Conservation (phyloP, 2,888 invertebrate genomes). For the Trichopria drosophilae region DNA sequence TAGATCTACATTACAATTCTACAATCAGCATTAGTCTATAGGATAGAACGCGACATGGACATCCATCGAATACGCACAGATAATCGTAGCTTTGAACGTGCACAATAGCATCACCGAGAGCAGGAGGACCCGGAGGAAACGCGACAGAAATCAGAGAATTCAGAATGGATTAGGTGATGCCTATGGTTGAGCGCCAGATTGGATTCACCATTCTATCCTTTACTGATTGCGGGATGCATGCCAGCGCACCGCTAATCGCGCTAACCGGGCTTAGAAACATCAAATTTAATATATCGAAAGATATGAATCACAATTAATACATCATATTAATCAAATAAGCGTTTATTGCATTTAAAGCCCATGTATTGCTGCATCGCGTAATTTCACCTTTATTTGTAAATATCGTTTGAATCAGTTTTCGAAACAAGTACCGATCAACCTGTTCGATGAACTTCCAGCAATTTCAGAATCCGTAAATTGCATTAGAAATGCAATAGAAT, state of each 20-base stretch:
- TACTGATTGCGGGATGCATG: conserved; percentile 18
- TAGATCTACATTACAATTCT: conserved; percentile 49
- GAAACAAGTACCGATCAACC: too few relatives aligned
- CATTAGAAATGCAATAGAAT: too few relatives aligned
- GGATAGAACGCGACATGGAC: conserved; percentile 38
- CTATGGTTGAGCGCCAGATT: too few relatives aligned
- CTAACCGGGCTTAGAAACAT: conserved; percentile 10
- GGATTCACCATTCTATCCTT: neutral
- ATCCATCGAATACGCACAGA: conserved; percentile 40
- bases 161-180: conserved; percentile 11
- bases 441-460: too few relatives aligned
- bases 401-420: too few relatives aligned
- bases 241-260: conserved; percentile 15
- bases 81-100: conserved; percentile 46
- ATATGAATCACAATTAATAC: too few relatives aligned
- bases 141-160: conserved; percentile 27
- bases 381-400: too few relatives aligned
- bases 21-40: conserved; percentile 49
- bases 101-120: conserved; percentile 33
- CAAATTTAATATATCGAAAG: too few relatives aligned
- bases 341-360: too few relatives aligned
- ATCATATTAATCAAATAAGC: too few relatives aligned
- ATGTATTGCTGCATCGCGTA: too few relatives aligned
- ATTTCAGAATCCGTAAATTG: too few relatives aligned
- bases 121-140: conserved; percentile 5